phyloP scores from a whole-genome alignment of 1,140 invertebrate species.

The Muscidifurax raptorellus region DNA sequence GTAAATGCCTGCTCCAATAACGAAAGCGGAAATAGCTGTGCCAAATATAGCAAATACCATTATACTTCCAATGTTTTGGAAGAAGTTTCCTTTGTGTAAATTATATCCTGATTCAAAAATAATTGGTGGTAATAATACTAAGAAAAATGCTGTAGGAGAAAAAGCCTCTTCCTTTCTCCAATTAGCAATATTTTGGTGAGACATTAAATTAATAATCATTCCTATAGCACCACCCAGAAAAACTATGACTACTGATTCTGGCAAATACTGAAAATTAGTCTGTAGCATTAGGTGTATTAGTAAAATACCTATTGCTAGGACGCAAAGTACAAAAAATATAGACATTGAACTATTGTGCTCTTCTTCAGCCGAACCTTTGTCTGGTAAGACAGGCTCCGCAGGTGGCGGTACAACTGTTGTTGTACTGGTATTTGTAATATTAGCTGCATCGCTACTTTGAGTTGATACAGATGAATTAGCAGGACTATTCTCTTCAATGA shows the following conservation, averaged over 20 bases:
- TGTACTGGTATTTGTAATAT: slow-evolving; percentile 67
- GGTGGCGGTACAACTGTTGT: slow-evolving; percentile 76
- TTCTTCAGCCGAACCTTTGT: slow-evolving; percentile 92
- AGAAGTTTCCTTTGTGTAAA: slow-evolving; percentile 99
- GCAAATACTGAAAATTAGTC: slow-evolving; percentile 96
- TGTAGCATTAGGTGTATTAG: slow-evolving; percentile 96
- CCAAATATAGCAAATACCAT: slow-evolving; percentile 98
- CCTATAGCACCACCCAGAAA: slow-evolving; percentile 95
- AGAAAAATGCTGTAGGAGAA: slow-evolving; percentile 97
- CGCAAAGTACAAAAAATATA: slow-evolving; percentile 96
- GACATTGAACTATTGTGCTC: slow-evolving; percentile 97
- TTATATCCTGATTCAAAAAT: slow-evolving; percentile 99
- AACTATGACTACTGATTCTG: slow-evolving; percentile 98
- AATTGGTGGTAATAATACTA: slow-evolving; percentile 97
- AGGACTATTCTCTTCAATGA: not conserved
- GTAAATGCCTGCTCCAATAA: slow-evolving; percentile 96
- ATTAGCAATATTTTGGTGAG: slow-evolving; percentile 91
- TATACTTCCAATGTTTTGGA: slow-evolving; percentile 97
- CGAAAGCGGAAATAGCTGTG: slow-evolving; percentile 95
- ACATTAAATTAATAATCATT: slow-evolving; percentile 92
- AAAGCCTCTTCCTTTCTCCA: slow-evolving; percentile 98
- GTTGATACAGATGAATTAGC: slow-evolving; percentile 34
- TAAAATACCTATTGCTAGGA: slow-evolving; percentile 93
- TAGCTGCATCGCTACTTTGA: slow-evolving; percentile 51
- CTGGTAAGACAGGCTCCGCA: slow-evolving; percentile 84